A percentile compares a stretch with the other conserved stretches of the same genome.
phyloP scores from a whole-genome alignment of 2,797 vertebrate genomes.

The Acipenser transmontanus region DNA sequence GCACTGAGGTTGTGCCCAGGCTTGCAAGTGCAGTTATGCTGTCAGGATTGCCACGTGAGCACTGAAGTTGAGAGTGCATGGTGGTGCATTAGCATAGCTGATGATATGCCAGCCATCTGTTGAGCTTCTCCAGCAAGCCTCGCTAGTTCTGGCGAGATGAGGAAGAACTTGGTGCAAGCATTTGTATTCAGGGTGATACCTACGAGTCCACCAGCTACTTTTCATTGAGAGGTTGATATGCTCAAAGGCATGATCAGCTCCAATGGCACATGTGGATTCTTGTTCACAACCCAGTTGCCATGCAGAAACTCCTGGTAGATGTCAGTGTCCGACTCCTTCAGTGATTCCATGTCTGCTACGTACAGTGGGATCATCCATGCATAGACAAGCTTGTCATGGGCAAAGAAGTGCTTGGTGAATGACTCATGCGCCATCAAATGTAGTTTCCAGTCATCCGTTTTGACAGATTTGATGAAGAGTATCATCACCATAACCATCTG shows the following conservation, averaged over 20 bases:
- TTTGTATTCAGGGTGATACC: too few species aligned
- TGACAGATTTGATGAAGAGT: too few species aligned
- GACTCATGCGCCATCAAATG: too few species aligned
- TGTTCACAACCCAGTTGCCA: slow-evolving; percentile 14
- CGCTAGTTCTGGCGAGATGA: slow-evolving; percentile 6
- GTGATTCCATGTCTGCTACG: slow-evolving; percentile 7
- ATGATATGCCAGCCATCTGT: slow-evolving; percentile 3
- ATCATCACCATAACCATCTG: too few species aligned
- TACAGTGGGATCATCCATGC: slow-evolving; percentile 11
- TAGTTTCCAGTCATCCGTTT: too few species aligned
- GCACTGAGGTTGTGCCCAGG: too few species aligned
- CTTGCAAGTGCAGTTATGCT: too few species aligned
- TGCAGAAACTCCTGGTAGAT: slow-evolving; percentile 14
- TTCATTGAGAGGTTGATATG: not conserved
- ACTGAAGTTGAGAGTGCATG: slow-evolving; percentile 5
- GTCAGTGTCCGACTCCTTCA: slow-evolving; percentile 8
- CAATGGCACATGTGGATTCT: slow-evolving; percentile 4
- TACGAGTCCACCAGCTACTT: too few species aligned
- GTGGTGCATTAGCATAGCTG: slow-evolving; percentile 1
- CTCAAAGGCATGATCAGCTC: slow-evolving; percentile 2
- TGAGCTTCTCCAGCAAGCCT: slow-evolving; percentile 7
- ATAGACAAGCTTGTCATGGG: not conserved
- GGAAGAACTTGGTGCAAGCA: slow-evolving; percentile 6
- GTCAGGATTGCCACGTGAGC: not conserved
- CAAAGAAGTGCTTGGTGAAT: too few species aligned